These are phyloP conservation scores for Trichonephila inaurata DNA, from an alignment of 1,140 invertebrate species.

Conservation along the genomic window DNA sequence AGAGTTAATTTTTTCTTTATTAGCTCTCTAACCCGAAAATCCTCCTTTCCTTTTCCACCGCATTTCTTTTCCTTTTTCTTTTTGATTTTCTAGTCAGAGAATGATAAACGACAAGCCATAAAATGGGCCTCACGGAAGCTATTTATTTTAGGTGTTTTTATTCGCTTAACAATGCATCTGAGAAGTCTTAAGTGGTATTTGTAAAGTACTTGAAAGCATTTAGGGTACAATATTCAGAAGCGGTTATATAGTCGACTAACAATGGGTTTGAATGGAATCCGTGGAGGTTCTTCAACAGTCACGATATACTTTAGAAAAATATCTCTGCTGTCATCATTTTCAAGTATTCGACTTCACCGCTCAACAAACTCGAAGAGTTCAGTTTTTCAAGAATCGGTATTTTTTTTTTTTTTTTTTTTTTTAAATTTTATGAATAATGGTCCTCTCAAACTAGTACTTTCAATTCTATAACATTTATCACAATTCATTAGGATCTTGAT, in stretches of 20 bases:
- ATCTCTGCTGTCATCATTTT: no score
- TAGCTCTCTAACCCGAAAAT: no score
- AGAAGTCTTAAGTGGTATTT: not conserved
- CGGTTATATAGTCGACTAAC: not conserved
- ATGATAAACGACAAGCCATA: slow-evolving; percentile 5
- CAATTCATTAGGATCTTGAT: no score
- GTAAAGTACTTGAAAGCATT: not conserved
- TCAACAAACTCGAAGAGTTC: no score
- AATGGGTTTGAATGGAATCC: not conserved
- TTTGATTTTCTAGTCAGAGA: not conserved
- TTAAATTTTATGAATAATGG: no score
- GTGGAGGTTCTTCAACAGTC: not conserved
- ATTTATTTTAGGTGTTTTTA: slow-evolving; percentile 27
- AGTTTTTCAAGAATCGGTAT: no score
- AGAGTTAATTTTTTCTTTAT: no score
- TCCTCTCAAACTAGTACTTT: no score
- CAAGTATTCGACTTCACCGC: no score
- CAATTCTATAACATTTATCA: no score
- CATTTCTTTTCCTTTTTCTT: not conserved
- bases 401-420: no score
- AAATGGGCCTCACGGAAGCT: not conserved
- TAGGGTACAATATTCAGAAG: not conserved
- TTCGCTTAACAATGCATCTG: not conserved
- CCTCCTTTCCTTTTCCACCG: not conserved
- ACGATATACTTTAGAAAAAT: not conserved